phyloP scores from a whole-genome alignment of 2,113 vertebrate species.

The Chloropsis cyanopogon region DNA sequence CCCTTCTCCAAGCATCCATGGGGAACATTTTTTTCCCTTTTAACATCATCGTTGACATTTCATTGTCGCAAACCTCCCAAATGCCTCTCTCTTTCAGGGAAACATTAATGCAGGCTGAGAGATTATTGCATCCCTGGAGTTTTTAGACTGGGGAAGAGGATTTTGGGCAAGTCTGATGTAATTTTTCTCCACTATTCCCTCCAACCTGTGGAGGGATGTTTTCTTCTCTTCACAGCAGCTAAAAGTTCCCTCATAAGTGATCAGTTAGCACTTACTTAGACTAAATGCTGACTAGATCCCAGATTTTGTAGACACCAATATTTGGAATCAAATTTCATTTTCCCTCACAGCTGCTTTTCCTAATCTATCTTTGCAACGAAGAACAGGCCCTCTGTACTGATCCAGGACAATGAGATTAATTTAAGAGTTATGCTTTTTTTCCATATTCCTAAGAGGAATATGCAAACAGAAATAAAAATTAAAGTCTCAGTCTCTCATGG shows the following conservation, averaged over 20 bases:
- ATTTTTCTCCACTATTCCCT: background rate
- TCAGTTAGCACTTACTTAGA: background rate
- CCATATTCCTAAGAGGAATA: background rate
- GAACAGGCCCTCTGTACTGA: accelerated
- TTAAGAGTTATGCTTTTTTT: background rate
- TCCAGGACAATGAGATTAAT: background rate
- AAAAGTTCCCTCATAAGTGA: background rate
- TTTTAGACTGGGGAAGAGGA: background rate
- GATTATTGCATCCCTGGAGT: background rate
- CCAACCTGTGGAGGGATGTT: accelerated
- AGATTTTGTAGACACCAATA: background rate
- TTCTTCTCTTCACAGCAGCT: background rate
- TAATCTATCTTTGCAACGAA: background rate
- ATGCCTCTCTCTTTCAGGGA: background rate
- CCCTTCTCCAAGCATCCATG: background rate
- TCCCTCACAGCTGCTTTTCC: background rate
- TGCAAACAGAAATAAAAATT: background rate
- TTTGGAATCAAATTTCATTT: background rate
- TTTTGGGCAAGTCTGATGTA: background rate
- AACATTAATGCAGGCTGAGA: background rate
- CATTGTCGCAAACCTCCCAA: background rate
- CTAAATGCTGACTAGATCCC: background rate
- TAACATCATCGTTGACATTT: background rate
- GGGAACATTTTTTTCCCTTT: background rate
- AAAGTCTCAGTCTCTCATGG: background rate